These are phyloP conservation scores for Malurus splendens DNA, from an alignment of 2,797 vertebrate species.

Conservation along the genomic window DNA sequence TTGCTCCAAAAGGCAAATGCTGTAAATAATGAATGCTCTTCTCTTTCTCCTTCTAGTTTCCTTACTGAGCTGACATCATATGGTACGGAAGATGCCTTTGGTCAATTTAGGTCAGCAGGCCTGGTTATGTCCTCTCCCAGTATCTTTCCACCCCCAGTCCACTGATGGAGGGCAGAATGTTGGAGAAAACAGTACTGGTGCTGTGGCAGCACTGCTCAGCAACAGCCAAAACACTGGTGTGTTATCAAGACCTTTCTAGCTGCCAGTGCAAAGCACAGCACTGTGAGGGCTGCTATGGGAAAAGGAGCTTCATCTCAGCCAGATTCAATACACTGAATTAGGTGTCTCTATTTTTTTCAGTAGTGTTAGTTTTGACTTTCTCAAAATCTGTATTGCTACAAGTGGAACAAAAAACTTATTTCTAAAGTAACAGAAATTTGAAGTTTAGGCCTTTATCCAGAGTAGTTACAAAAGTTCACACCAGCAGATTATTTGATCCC, in stretches of 20 bases:
- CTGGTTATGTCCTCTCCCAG: background rate
- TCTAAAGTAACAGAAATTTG: background rate
- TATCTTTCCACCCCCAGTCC: background rate
- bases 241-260: background rate
- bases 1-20: background rate
- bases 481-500: background rate
- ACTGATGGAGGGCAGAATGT: fast-evolving
- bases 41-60: background rate
- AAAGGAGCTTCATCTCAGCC: background rate
- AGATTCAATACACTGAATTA: background rate
- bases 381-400: background rate
- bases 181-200: background rate
- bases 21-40: background rate
- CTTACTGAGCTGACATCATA: background rate
- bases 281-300: background rate
- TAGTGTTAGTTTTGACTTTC: background rate
- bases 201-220: background rate
- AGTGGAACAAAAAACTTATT: background rate
- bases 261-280: background rate
- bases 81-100: background rate
- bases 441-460: background rate
- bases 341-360: background rate
- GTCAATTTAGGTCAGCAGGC: background rate
- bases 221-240: background rate
- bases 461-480: background rate